Base-by-base conservation (phyloP, 2,888 invertebrate species). In the Polyommatus iphigenia region DNA sequence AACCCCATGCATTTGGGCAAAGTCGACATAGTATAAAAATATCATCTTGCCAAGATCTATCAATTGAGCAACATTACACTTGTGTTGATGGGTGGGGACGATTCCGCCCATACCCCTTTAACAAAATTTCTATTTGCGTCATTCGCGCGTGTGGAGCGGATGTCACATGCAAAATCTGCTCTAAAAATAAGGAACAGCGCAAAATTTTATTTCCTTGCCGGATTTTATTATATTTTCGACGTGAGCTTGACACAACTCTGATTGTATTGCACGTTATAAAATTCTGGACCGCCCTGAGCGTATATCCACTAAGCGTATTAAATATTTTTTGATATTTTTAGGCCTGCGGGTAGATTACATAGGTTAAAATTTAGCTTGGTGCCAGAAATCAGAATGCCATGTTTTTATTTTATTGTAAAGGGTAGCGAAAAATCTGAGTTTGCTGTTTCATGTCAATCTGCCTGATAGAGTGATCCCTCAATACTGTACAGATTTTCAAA, bases 151-250 rank as follows among this genome's bases (percentile, higher is more conserved):
- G 50, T 46, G 41, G 50, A 2, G 73, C 15, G 54, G 54, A 75
- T 18, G 75, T 75, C 75, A 75, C 75, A 75, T 75, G 75, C 75
- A 75, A 50, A 54, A 24, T 46, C 50, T 24, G 13, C 24, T 20
- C 46, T 50, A 46, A 81, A 85, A 87, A 87, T 87, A 86, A 86
- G 81, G 29, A 75, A 85, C 84, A 84, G 86, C 87, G 85, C 86
- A 83, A 85, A 87, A 80, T 79, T 79, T 82, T 88, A 89, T 89
- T 89, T 86, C 86, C 85, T 82, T 85, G 79, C 83, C 83, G 85
- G 85, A 87, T 90, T 90, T 88, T 87, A 88, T 90, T 88, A 88
- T 88, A 85, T 84, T 86, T 82, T 84, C 86, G 87, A 88, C 87
- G 84, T 89, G 89, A 83, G 84, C 81, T 83, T 87, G 91, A 91